Conservation (phyloP, 1,140 invertebrate genomes). For the Neuroterus valhalla region DNA sequence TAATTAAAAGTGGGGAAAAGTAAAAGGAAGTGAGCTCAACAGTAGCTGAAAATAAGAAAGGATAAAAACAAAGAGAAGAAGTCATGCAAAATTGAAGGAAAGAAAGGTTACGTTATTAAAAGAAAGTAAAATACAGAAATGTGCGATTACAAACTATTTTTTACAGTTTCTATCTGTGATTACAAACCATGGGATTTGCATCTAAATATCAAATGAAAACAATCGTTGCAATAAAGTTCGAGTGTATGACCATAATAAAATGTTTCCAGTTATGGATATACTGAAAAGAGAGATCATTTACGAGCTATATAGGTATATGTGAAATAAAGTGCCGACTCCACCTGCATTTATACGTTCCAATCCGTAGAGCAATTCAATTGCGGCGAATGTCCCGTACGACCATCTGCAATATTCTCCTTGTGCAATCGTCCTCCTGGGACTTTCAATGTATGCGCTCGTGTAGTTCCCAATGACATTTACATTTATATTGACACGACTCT, state of each 20-base stretch:
- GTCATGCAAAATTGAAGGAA: too few species aligned
- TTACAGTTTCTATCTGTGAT: too few species aligned
- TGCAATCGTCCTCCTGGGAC: slow-evolving; percentile 64
- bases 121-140: too few species aligned
- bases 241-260: background rate
- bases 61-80: too few species aligned
- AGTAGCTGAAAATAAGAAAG: too few species aligned
- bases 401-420: slow-evolving; percentile 65
- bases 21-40: too few species aligned
- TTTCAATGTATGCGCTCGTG: slow-evolving; percentile 59
- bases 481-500: slow-evolving; percentile 70
- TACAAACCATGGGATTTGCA: too few species aligned
- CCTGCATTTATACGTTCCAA: slow-evolving; percentile 64
- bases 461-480: slow-evolving; percentile 67
- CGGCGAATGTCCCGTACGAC: slow-evolving; percentile 56
- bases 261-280: background rate
- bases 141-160: too few species aligned
- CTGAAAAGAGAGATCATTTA: background rate
- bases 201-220: too few species aligned
- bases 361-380: slow-evolving; percentile 68
- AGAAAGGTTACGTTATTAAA: too few species aligned
- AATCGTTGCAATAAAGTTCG: background rate
- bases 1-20: too few species aligned
- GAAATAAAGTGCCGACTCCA: slow-evolving; percentile 54
- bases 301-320: slow-evolving; percentile 41